These are phyloP conservation scores for Pandion haliaetus DNA, from an alignment of 2,113 vertebrate species.

Conservation along the genomic window DNA sequence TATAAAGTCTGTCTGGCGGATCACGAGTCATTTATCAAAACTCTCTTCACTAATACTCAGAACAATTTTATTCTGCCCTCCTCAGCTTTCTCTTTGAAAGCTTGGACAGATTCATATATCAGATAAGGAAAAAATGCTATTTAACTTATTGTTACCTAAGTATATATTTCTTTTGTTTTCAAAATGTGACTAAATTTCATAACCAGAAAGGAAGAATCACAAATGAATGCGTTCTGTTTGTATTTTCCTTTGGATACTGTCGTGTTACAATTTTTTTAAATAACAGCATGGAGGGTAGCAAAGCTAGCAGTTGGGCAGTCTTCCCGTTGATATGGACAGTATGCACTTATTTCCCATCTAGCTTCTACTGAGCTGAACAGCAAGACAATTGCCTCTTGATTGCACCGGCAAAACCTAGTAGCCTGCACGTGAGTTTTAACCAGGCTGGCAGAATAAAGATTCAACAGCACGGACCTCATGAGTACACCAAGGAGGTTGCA, in stretches of 20 bases:
- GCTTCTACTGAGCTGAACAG: background rate
- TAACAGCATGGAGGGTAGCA: background rate
- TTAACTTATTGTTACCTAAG: background rate
- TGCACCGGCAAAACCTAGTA: background rate
- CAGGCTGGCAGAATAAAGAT: background rate
- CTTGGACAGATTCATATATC: background rate
- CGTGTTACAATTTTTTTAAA: background rate
- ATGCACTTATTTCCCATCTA: background rate
- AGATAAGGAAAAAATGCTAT: background rate
- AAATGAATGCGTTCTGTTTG: background rate
- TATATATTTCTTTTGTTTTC: background rate
- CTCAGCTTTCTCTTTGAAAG: background rate
- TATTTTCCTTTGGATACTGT: background rate
- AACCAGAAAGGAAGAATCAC: background rate
- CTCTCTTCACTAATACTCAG: background rate
- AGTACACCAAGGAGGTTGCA: fast-evolving
- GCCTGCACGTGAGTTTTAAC: background rate
- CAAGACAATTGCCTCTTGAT: background rate
- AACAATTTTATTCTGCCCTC: background rate
- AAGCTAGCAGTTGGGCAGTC: background rate
- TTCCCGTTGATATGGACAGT: background rate
- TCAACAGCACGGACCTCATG: background rate
- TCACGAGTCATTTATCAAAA: background rate
- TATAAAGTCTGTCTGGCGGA: background rate
- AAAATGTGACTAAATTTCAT: background rate